Conservation (phyloP, 2,888 invertebrate genomes). For the Desoria tigrina region DNA sequence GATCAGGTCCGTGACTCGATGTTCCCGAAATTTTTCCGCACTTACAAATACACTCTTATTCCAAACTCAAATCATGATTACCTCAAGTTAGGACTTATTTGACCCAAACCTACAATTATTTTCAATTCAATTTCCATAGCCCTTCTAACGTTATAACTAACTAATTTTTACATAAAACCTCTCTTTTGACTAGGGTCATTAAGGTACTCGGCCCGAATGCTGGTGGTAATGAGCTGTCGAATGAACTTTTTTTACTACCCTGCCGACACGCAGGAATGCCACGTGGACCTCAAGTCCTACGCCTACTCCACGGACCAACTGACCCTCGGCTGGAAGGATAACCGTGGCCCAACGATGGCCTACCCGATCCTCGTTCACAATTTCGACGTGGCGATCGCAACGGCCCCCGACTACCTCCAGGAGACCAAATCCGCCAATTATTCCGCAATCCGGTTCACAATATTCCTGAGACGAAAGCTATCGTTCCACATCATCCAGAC, state of each 20-base stretch:
- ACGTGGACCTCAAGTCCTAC: slow-evolving; percentile 1
- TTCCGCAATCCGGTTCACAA: background rate
- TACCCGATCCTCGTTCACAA: slow-evolving; percentile 19
- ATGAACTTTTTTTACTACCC: slow-evolving; percentile 21
- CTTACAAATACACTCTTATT: too few species aligned
- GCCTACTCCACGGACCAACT: slow-evolving; percentile 4
- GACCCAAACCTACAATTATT: too few species aligned
- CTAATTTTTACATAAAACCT: too few species aligned
- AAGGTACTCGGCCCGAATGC: slow-evolving; percentile 22
- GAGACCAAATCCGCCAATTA: slow-evolving; percentile 13
- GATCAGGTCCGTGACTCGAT: too few species aligned
- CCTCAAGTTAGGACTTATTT: too few species aligned
- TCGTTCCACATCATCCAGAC: slow-evolving; percentile 7
- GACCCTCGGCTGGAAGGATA: slow-evolving; percentile 9
- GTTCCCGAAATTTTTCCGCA: too few species aligned
- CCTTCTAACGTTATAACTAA: too few species aligned
- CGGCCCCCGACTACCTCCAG: slow-evolving; percentile 10
- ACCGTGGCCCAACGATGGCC: slow-evolving; percentile 8
- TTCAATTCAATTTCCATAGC: too few species aligned
- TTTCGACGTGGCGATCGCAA: slow-evolving; percentile 19
- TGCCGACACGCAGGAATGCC: slow-evolving; percentile 3
- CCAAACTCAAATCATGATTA: too few species aligned
- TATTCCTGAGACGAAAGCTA: slow-evolving; percentile 5
- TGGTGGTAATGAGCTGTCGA: slow-evolving; percentile 19
- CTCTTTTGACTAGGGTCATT: slow-evolving; percentile 10